phyloP scores from a whole-genome alignment of 2,888 invertebrate genomes.

The Lomographa bimaculata region DNA sequence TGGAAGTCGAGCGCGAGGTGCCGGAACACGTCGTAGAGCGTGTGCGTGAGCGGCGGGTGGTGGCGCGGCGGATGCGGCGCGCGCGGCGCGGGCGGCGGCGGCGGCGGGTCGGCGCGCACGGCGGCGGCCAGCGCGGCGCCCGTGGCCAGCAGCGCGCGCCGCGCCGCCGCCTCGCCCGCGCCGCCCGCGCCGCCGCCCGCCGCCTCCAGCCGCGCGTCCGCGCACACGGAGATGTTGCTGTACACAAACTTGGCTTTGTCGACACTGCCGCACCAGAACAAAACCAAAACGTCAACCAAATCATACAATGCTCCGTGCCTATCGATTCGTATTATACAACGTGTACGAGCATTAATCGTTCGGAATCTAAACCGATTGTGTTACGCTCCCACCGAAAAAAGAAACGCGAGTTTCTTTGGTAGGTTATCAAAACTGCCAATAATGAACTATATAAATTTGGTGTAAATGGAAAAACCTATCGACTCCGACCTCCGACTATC shows the following conservation, averaged over 20 bases:
- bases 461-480: too few relatives aligned
- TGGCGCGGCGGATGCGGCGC: conserved; percentile 40
- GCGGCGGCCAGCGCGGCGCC: conserved; percentile 80
- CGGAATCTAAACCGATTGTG: too few relatives aligned
- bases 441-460: too few relatives aligned
- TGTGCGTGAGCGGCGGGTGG: conserved; percentile 67
- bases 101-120: conserved; percentile 45
- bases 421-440: too few relatives aligned
- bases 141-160: conserved; percentile 87
- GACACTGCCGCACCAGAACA: conserved; percentile 7
- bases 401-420: too few relatives aligned
- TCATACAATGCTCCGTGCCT: background rate
- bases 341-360: too few relatives aligned
- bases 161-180: conserved; percentile 89
- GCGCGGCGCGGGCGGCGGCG: conserved; percentile 40
- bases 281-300: conserved; percentile 3
- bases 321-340: too few relatives aligned
- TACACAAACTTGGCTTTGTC: conserved; percentile 4
- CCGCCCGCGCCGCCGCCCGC: conserved; percentile 92
- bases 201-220: conserved; percentile 87
- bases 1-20: conserved; percentile 81
- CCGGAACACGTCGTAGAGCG: conserved; percentile 70
- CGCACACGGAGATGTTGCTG: conserved; percentile 68
- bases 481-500: too few relatives aligned
- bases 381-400: too few relatives aligned